These are phyloP conservation scores for Pheosia tremula DNA, from an alignment of 2,888 invertebrate genomes.

Conservation along the genomic window DNA sequence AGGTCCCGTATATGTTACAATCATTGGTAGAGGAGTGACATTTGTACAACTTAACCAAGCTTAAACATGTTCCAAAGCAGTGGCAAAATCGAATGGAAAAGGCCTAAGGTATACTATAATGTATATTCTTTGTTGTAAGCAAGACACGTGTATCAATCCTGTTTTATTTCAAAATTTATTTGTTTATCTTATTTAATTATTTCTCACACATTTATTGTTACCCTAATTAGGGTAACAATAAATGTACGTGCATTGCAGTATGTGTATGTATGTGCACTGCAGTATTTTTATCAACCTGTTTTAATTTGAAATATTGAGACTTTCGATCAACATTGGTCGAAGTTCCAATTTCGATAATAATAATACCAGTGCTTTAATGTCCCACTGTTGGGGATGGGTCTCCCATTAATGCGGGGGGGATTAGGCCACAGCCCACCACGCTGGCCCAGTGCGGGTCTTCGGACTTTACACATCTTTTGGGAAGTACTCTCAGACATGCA, in stretches of 20 bases:
- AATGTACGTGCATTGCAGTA: constrained; percentile 28
- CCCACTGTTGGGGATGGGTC: too few species aligned
- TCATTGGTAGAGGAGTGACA: constrained; percentile 51
- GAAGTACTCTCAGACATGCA: too few species aligned
- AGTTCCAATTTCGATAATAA: not conserved
- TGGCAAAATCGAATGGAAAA: not conserved
- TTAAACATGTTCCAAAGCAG: not conserved
- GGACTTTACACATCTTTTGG: too few species aligned
- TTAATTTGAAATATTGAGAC: constrained; percentile 19
- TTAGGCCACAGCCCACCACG: too few species aligned
- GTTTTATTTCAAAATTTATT: not conserved
- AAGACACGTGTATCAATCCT: not conserved
- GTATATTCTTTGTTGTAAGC: not conserved
- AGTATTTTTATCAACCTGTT: constrained; percentile 39
- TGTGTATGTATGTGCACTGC: constrained; percentile 27
- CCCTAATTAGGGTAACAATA: constrained; percentile 10
- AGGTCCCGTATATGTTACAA: constrained; percentile 58
- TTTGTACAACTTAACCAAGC: constrained; percentile 22
- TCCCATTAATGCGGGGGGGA: too few species aligned
- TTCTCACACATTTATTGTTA: not conserved
- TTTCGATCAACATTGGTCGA: constrained; percentile 9
- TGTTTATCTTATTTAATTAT: not conserved
- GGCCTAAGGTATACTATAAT: not conserved
- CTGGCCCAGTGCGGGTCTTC: too few species aligned
- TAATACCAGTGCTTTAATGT: too few species aligned